These are phyloP conservation scores for Gisinianus flammeolus DNA, from an alignment of 2,888 invertebrate genomes.

Conservation along the genomic window DNA sequence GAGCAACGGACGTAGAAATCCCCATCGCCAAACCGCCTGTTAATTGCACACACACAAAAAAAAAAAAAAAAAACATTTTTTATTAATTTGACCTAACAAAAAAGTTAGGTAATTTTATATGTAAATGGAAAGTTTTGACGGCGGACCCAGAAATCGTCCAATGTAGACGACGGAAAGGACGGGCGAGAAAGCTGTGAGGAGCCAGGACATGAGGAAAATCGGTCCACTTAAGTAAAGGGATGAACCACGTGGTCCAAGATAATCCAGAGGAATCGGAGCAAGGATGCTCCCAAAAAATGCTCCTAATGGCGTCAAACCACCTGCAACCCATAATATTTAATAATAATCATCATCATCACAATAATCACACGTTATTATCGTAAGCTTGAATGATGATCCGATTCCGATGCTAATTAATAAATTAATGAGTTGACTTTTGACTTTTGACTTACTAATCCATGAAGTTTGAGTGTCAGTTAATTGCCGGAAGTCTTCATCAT, in stretches of 20 bases:
- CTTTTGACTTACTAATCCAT: slow-evolving; percentile 51
- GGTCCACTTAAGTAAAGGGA: slow-evolving; percentile 47
- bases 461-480: slow-evolving; percentile 47
- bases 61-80: too few relatives aligned
- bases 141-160: slow-evolving; percentile 48
- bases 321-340: slow-evolving; percentile 27
- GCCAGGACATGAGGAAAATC: slow-evolving; percentile 48
- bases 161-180: slow-evolving; percentile 40
- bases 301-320: slow-evolving; percentile 51
- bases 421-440: too few relatives aligned
- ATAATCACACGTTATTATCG: neutral
- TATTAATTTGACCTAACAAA: neutral
- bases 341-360: neutral
- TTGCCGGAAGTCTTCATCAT: slow-evolving; percentile 26
- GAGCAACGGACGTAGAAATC: slow-evolving; percentile 44
- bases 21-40: slow-evolving; percentile 55
- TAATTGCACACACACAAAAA: too few relatives aligned
- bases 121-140: too few relatives aligned
- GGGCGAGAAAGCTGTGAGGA: slow-evolving; percentile 49
- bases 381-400: neutral
- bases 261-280: slow-evolving; percentile 45
- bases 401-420: too few relatives aligned
- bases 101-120: neutral
- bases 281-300: slow-evolving; percentile 51
- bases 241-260: slow-evolving; percentile 51